A percentile compares a stretch with the other conserved stretches of the same genome.
Evolutionary conservation across 2,797 vertebrate genomes (phyloP).

Genomic region (Spinus olivaceus): DNA sequence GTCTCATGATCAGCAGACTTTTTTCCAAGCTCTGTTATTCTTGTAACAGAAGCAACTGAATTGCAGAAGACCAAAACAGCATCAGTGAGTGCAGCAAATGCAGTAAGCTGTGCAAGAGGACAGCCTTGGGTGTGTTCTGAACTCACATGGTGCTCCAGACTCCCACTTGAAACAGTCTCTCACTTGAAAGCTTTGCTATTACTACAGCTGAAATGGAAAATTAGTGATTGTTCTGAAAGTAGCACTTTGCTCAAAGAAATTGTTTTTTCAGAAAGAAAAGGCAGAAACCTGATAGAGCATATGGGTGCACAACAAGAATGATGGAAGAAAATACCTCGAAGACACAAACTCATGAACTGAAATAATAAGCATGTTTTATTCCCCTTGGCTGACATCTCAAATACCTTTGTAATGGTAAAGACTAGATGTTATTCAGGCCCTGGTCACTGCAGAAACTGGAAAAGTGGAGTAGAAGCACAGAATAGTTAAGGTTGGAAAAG

Average conservation of each 20-base stretch:
- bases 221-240: background rate
- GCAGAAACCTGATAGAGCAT: background rate
- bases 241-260: background rate
- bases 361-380: background rate
- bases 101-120: background rate
- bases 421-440: background rate
- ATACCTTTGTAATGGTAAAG: background rate
- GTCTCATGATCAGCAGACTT: background rate
- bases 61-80: background rate
- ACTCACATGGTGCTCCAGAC: background rate
- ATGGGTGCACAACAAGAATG: fast-evolving
- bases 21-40: background rate
- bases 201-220: background rate
- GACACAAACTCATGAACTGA: background rate
- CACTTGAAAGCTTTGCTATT: background rate
- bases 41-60: background rate
- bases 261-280: background rate
- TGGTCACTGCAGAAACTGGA: background rate
- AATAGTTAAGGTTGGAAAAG: background rate
- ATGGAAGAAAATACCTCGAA: background rate
- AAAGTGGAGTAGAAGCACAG: background rate
- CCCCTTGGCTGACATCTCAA: background rate
- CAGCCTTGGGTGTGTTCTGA: background rate
- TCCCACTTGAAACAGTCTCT: background rate
- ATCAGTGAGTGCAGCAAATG: fast-evolving